Percentiles rank a stretch among this genome's conserved stretches.
phyloP scores from a whole-genome alignment of 2,797 vertebrate species.

The Emydoidea blandingii region DNA sequence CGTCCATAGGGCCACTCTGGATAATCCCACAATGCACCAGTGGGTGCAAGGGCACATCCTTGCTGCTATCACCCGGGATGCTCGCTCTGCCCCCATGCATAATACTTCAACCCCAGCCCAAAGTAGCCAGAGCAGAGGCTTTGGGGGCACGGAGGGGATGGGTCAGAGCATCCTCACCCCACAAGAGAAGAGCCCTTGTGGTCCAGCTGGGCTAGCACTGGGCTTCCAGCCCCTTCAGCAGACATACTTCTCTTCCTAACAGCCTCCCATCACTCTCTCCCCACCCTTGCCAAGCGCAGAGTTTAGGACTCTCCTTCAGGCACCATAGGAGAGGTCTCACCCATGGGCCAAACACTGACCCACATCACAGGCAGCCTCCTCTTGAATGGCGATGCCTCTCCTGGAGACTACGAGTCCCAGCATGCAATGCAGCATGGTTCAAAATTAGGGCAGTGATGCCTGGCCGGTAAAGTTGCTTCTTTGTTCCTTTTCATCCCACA shows the following conservation, averaged over 20 bases:
- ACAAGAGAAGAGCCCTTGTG: not conserved
- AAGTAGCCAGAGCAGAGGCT: not conserved
- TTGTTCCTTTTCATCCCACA: not conserved
- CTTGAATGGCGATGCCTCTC: too few relatives aligned
- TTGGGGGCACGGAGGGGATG: not conserved
- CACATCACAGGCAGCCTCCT: not conserved
- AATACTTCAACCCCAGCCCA: not conserved
- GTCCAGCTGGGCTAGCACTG: too few relatives aligned
- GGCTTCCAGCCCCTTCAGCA: not conserved
- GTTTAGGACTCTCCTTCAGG: not conserved
- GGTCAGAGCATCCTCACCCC: not conserved
- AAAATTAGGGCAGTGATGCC: not conserved
- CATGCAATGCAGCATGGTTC: not conserved
- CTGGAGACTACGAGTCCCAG: not conserved
- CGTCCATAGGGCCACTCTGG: not conserved
- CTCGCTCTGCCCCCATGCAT: too few relatives aligned
- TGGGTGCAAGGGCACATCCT: not conserved
- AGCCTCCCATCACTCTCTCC: not conserved
- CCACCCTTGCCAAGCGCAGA: not conserved
- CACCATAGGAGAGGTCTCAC: not conserved
- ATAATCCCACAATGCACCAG: not conserved
- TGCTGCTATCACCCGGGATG: too few relatives aligned
- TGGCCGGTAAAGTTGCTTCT: accelerated
- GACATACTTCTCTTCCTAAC: not conserved
- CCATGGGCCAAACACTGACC: not conserved